These are phyloP conservation scores for Tupaia tana DNA, from an alignment of 2,113 vertebrate genomes.

Conservation along the genomic window DNA sequence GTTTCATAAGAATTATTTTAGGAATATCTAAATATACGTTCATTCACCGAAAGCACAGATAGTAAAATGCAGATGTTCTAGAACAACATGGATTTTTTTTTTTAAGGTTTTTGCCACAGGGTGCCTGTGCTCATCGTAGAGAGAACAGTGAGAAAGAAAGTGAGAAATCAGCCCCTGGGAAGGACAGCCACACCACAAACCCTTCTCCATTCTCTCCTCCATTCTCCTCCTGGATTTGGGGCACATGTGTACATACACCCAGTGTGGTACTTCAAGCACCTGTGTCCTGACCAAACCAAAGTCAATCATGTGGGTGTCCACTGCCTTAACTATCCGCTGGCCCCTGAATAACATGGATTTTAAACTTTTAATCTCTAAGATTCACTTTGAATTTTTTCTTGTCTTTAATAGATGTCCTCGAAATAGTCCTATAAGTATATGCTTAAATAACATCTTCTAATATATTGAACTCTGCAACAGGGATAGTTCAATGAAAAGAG, in stretches of 20 bases:
- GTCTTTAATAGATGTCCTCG: neutral
- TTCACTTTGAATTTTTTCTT: neutral
- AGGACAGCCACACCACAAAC: no score
- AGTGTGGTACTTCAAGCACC: no score
- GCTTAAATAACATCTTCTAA: neutral
- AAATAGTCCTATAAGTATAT: neutral
- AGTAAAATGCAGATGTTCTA: neutral
- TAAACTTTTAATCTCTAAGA: conserved; percentile 28
- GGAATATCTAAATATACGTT: conserved; percentile 40
- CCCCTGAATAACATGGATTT: conserved; percentile 15
- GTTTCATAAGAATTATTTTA: conserved; percentile 39
- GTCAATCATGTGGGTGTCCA: no score
- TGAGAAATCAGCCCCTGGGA: no score
- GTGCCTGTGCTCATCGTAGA: no score
- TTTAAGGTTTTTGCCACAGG: no score
- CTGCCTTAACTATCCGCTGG: no score
- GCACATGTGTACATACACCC: no score
- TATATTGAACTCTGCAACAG: neutral
- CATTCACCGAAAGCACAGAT: conserved; percentile 35
- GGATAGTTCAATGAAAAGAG: neutral
- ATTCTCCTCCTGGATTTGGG: no score
- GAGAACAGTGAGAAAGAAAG: no score
- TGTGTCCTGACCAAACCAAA: no score
- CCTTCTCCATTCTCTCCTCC: no score
- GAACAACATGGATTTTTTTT: conserved; percentile 19